phyloP scores from a whole-genome alignment of 2,888 invertebrate genomes.

The Drosophila ustulata region DNA sequence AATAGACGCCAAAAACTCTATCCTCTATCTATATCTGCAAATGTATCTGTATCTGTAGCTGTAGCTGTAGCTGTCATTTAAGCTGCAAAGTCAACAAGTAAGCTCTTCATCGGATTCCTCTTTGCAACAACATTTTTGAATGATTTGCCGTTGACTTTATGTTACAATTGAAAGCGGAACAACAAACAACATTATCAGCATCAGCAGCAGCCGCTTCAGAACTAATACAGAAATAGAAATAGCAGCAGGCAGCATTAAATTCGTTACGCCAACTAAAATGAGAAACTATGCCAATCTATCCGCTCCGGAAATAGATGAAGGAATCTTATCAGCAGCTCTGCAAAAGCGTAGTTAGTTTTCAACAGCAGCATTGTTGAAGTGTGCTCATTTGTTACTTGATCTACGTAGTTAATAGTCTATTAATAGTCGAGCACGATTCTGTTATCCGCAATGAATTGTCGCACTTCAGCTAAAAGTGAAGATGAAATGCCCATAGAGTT shows the following conservation, averaged over 20 bases:
- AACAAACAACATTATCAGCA: constrained; percentile 23
- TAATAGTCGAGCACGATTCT: neutral
- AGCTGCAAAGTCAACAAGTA: constrained; percentile 63
- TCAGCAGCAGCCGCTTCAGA: neutral
- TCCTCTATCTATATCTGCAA: neutral
- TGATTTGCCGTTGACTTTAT: constrained; percentile 22
- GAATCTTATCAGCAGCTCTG: constrained; percentile 9
- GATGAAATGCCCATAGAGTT: neutral
- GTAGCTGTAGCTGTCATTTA: constrained; percentile 19
- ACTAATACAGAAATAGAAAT: constrained; percentile 6
- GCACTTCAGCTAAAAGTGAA: neutral
- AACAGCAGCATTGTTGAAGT: neutral
- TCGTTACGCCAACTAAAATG: constrained; percentile 1
- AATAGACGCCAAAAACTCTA: constrained; percentile 26
- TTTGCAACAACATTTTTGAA: constrained; percentile 3
- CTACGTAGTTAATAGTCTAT: neutral
- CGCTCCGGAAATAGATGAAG: constrained; percentile 9
- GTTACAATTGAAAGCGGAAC: constrained; percentile 20
- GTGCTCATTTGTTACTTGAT: neutral
- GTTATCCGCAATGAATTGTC: neutral
- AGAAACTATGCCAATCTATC: constrained; percentile 1
- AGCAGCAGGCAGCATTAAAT: constrained; percentile 11
- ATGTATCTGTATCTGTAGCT: neutral
- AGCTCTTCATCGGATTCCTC: constrained; percentile 58
- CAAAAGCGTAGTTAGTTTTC: constrained; percentile 1